Base-by-base conservation (phyloP, 2,888 invertebrate species). In the Myopa testacea region DNA sequence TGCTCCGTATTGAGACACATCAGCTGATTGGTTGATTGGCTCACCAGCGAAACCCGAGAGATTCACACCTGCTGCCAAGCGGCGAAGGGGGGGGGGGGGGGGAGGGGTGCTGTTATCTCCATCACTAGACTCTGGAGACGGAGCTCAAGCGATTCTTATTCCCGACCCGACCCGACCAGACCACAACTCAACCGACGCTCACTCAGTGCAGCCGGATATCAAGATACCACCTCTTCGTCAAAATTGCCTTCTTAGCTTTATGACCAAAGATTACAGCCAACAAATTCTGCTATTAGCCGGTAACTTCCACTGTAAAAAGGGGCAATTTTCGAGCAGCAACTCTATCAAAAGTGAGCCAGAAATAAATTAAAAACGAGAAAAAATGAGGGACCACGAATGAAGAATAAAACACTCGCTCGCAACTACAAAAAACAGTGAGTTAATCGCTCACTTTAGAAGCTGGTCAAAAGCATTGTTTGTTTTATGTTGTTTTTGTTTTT, bases 381-480 rank as follows among this genome's bases (percentile, higher is more conserved):
- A 40, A 8, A 8, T 6, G 40, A 8, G 37, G 12, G n/a, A 40
- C 37, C 67, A 14, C n/a, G 16, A 40, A 37, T 14, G 16, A 4
- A 16, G 26, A 26, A 26, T 26, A 26, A 26, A 38, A 40, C n/a
- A 67, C 37, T 40, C n/a, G n/a, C 4, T 37, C 40, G 12, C n/a
- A 69, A 45, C 19, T 62, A 62, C 62, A 62, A 62, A 4, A 58
- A 58, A 58, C 16, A 58, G 16, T 16, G 58, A 55, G 55, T n/a
- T 55, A 55, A 62, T 62, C 62, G 26, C 62, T 62, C 34, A 26
- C 34, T 62, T 62, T 62, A 26, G 14, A 62, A 62, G 34, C 62
- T 62, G 62, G 10, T 62, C 34, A 34, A 26, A 62, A 62, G 62
- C 4, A 26, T 62, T 62, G 16, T 58, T 58, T 52, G 10, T 52